Evolutionary conservation across 2,797 vertebrate genomes (phyloP).

Genomic region (Phalloptychus januarius): DNA sequence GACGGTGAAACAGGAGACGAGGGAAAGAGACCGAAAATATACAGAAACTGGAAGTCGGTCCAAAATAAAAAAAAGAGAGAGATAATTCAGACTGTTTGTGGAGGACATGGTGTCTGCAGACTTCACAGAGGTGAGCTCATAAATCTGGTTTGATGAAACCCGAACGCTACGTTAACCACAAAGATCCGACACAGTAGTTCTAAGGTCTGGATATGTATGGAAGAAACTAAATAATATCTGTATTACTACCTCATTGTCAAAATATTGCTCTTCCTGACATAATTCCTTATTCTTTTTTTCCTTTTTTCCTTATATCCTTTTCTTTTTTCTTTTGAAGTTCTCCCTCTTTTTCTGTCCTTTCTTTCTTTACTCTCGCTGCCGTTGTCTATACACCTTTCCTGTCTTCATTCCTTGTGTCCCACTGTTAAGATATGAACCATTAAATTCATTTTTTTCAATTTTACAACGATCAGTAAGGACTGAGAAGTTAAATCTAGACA

Average conservation of each 20-base stretch:
- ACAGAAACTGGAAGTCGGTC: conserved; percentile 24
- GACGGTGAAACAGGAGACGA: conserved; percentile 27
- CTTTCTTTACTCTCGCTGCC: neutral
- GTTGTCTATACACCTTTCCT: neutral
- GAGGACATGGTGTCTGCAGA: conserved; percentile 13
- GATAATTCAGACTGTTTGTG: conserved; percentile 28
- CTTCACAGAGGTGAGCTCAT: conserved; percentile 13
- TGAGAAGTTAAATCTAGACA: neutral
- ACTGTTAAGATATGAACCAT: neutral
- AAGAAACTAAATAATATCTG: neutral
- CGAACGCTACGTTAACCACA: neutral
- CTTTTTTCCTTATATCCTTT: neutral
- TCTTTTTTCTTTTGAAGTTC: neutral
- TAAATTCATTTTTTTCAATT: neutral
- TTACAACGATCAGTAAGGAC: neutral
- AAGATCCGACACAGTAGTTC: neutral
- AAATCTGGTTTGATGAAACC: conserved; percentile 10
- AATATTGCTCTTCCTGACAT: neutral
- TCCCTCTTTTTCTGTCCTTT: neutral
- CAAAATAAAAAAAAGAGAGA: conserved; percentile 23
- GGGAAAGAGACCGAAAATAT: conserved; percentile 7
- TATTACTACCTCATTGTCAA: neutral
- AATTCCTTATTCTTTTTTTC: neutral
- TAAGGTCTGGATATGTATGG: neutral
- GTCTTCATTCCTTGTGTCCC: neutral